These are phyloP conservation scores for Ptilorrhoa leucosticta DNA, from an alignment of 2,113 vertebrate species.

Conservation along the genomic window DNA sequence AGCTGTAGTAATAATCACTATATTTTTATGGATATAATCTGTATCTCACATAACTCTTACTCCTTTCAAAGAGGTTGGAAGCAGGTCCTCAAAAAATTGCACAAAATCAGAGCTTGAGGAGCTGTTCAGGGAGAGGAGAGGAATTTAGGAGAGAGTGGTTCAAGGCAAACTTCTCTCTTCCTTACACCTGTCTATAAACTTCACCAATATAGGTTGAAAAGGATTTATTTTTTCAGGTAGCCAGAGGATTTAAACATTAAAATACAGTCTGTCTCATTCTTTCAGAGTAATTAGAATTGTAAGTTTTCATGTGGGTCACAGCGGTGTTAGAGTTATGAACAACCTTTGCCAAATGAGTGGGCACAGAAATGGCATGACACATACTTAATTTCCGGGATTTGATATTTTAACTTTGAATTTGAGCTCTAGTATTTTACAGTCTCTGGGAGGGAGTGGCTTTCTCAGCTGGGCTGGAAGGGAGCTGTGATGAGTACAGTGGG, in stretches of 20 bases:
- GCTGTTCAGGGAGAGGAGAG: not conserved
- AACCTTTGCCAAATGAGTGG: not conserved
- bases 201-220: not conserved
- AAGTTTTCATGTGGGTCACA: not conserved
- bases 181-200: not conserved
- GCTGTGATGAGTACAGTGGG: not conserved
- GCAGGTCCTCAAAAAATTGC: not conserved
- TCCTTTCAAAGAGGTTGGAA: not conserved
- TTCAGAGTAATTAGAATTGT: not conserved
- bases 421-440: not conserved
- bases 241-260: not conserved
- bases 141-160: not conserved
- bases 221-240: not conserved
- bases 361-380: not conserved
- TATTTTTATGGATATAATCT: not conserved
- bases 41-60: not conserved
- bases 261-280: not conserved
- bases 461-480: not conserved
- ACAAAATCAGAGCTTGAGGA: not conserved
- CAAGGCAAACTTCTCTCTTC: not conserved
- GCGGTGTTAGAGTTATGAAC: not conserved
- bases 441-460: not conserved
- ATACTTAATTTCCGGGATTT: not conserved
- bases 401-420: not conserved
- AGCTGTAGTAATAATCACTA: not conserved